Evolutionary conservation across 2,888 invertebrate species (phyloP).

Genomic region (Pinctada fucata): DNA sequence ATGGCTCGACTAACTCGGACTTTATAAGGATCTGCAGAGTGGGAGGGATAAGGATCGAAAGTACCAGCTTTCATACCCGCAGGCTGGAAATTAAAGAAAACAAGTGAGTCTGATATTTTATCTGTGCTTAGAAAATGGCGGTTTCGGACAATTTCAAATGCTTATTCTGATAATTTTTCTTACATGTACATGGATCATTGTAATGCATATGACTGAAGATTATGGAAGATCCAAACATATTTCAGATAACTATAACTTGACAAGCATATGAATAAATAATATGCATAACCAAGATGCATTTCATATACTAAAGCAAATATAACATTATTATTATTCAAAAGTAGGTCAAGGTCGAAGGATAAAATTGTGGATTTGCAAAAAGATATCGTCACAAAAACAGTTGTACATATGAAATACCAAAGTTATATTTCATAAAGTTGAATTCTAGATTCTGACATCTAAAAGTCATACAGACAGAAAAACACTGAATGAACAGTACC

Average conservation of each 20-base stretch:
- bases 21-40: constrained; percentile 73
- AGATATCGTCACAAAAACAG: no score
- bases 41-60: constrained; percentile 76
- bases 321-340: no score
- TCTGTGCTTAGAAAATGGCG: not conserved
- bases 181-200: not conserved
- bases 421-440: no score
- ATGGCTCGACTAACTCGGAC: constrained; percentile 62
- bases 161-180: not conserved
- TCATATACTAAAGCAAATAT: no score
- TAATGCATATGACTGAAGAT: not conserved
- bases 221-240: not conserved
- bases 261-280: not conserved
- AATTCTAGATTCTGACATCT: no score
- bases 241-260: not conserved
- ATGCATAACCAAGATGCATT: not conserved
- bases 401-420: no score
- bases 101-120: not conserved
- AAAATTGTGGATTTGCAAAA: no score
- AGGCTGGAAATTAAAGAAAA: constrained; percentile 58
- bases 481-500: constrained; percentile 57
- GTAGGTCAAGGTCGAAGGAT: no score
- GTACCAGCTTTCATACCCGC: constrained; percentile 76
- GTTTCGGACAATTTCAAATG: not conserved
- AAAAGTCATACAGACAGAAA: no score